These are phyloP conservation scores for Pluvialis apricaria DNA, from an alignment of 2,113 vertebrate genomes.

Conservation along the genomic window DNA sequence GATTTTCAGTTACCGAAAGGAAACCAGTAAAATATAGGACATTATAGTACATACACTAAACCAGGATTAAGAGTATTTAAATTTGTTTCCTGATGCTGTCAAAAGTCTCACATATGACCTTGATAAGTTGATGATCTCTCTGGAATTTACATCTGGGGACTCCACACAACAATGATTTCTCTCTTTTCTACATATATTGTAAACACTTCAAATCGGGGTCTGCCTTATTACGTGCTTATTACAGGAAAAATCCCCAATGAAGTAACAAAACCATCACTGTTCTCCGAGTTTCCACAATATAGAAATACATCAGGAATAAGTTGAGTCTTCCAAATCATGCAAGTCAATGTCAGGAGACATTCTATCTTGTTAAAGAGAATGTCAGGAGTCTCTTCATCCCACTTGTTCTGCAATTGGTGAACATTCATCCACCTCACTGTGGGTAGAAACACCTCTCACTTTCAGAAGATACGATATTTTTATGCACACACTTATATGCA, in stretches of 20 bases:
- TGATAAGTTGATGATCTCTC: background rate
- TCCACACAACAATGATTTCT: background rate
- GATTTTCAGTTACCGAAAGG: background rate
- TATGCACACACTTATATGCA: slow-evolving; percentile 57
- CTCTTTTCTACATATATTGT: background rate
- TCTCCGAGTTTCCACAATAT: background rate
- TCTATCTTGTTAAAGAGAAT: background rate
- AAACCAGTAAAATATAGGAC: background rate
- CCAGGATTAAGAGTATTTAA: background rate
- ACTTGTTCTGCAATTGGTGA: slow-evolving; percentile 35
- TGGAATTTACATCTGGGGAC: background rate
- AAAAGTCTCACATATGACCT: background rate
- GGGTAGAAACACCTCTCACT: slow-evolving; percentile 57
- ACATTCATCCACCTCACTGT: slow-evolving; percentile 36
- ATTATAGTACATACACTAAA: background rate
- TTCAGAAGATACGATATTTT: slow-evolving; percentile 61
- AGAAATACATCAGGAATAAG: background rate
- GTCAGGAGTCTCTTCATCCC: slow-evolving; percentile 48
- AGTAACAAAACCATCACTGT: background rate
- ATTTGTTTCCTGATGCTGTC: background rate
- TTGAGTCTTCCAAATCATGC: background rate
- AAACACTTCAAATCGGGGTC: background rate
- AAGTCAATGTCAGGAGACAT: slow-evolving; percentile 28
- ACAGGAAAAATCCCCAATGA: background rate
- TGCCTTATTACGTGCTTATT: background rate